Evolutionary conservation across 1,140 invertebrate genomes (phyloP).

Genomic region (Epicauta chinensis): DNA sequence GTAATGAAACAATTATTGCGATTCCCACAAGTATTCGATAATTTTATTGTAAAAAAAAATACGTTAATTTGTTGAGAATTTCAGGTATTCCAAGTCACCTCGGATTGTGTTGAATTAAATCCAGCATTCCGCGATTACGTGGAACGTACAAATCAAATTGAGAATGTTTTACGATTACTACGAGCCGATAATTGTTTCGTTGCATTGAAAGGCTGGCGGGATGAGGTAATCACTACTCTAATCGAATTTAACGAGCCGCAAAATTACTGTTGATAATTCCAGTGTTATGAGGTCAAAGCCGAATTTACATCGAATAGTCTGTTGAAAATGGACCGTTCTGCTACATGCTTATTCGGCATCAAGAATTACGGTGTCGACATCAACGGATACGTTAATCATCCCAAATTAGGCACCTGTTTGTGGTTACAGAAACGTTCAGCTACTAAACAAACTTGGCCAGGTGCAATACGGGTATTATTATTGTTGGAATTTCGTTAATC

Average conservation of each 20-base stretch:
- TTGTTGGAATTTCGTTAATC: not conserved
- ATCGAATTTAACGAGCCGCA: not conserved
- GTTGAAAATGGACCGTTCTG: constrained; percentile 86
- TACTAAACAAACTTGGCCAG: constrained; percentile 91
- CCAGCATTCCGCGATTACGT: constrained; percentile 77
- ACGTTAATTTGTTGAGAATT: constrained; percentile 23
- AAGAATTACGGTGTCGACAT: constrained; percentile 92
- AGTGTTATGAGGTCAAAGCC: constrained; percentile 80
- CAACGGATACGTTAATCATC: constrained; percentile 84
- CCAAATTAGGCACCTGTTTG: constrained; percentile 77
- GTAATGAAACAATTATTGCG: constrained; percentile 70
- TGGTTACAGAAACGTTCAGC: constrained; percentile 88
- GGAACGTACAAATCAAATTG: constrained; percentile 71
- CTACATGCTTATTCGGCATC: constrained; percentile 87
- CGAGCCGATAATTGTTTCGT: constrained; percentile 56
- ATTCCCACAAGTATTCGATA: constrained; percentile 66
- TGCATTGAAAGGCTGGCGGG: constrained; percentile 80
- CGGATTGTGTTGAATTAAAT: constrained; percentile 71
- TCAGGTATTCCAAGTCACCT: constrained; percentile 63
- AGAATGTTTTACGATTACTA: constrained; percentile 69
- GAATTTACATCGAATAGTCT: constrained; percentile 62
- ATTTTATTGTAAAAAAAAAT: constrained; percentile 25
- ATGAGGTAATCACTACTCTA: constrained; percentile 59
- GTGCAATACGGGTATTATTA: too few relatives aligned
- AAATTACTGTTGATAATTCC: constrained; percentile 11